Evolutionary conservation across 2,797 vertebrate species (phyloP), one percentile per base, ranked within the genome.

Genomic region (Salarias fasciatus): DNA sequence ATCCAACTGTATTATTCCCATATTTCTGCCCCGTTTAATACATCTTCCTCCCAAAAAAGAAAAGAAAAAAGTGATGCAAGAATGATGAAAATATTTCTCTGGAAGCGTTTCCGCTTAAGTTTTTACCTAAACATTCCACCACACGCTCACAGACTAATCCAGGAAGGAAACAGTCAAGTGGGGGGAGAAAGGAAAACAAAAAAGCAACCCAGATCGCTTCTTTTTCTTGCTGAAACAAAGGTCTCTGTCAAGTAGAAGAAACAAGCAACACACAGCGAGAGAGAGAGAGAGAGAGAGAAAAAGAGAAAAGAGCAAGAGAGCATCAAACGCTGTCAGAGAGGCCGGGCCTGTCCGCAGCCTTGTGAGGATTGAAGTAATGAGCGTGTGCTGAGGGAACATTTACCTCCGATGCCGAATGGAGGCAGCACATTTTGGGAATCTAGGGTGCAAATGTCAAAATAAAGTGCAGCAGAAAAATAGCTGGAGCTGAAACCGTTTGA

Each of bases 341-440:
- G 61, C 76, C 38, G 45, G 64, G 82, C 79, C 77, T 72, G 75
- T 90, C 85, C 77, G 52, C 80, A 51, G 77, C 65, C 72, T 77
- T 51, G 69, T 72, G 63, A 72, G 88, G 78, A 90, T 89, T 89
- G 79, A 79, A 86, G 83, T 91, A 89, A 90, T 90, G 82, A 91
- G 72, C 71, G 63, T 76, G 80, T 72, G 78, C 85, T 75, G 63
- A 42, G 52, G 81, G 80, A 74, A 74, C 69, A 76, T 81, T 81
- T 75, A 79, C 80, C 87, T 85, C 73, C 75, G 42, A 58, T 72
- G 82, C 50, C 75, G 82, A 87, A 85, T 73, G 51, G 40, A 75
- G 43, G 51, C 71, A 24, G 55, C 43, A 58, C 54, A 70, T 76
- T 82, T 70, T 72, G 37, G 57, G 55, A 77, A 75, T 56, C 66